Percentiles rank a stretch among this genome's conserved stretches.
phyloP scores from a whole-genome alignment of 2,113 vertebrate genomes.

The Euleptes europaea region DNA sequence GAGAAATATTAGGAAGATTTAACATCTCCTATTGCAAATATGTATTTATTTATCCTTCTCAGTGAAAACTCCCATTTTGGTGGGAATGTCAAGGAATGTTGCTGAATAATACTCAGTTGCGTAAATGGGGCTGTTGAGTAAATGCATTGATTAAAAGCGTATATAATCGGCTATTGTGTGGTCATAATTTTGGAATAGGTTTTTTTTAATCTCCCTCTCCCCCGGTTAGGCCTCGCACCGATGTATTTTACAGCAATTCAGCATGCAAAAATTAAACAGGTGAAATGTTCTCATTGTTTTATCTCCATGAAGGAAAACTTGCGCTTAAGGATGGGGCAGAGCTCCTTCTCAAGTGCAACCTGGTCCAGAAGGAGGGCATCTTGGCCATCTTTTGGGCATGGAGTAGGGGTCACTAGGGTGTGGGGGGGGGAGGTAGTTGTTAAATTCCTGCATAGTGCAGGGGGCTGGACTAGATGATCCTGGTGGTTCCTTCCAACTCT shows the following conservation, averaged over 20 bases:
- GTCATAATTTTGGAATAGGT: not conserved
- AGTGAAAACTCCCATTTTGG: not conserved
- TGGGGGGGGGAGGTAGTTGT: too few species aligned
- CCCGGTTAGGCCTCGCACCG: not conserved
- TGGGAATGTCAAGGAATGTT: not conserved
- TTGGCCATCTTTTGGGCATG: too few species aligned
- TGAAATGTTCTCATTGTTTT: not conserved
- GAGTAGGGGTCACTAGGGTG: too few species aligned
- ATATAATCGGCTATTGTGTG: too few species aligned
- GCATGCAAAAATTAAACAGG: not conserved
- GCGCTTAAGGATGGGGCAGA: not conserved
- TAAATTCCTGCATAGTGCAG: too few species aligned
- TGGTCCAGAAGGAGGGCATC: not conserved
- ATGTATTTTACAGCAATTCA: not conserved
- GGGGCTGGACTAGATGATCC: too few species aligned
- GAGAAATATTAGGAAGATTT: not conserved
- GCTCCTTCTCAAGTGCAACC: not conserved
- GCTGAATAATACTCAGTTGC: not conserved
- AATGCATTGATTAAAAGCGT: not conserved
- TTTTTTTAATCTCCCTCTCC: not conserved
- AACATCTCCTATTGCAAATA: not conserved
- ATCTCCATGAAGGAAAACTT: too few species aligned
- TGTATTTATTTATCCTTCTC: not conserved
- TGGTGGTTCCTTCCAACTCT: too few species aligned
- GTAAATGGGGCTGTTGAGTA: not conserved